A percentile compares a stretch with the other conserved stretches of the same genome.
phyloP scores from a whole-genome alignment of 2,797 vertebrate genomes.

The Dipus sagitta region DNA sequence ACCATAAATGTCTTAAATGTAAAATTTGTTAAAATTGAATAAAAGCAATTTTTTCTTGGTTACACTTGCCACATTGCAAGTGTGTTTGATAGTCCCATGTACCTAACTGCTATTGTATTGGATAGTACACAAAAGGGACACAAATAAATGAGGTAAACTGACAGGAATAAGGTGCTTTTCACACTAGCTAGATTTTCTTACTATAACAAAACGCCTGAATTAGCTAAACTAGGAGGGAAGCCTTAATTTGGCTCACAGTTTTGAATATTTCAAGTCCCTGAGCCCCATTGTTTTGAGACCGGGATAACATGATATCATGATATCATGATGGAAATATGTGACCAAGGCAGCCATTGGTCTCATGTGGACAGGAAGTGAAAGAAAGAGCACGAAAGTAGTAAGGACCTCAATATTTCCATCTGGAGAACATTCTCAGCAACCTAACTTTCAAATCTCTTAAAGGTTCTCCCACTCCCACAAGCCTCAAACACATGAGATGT shows the following conservation, averaged over 20 bases:
- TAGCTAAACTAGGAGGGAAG: not conserved
- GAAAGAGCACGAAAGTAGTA: not conserved
- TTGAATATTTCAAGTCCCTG: not conserved
- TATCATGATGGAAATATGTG: not conserved
- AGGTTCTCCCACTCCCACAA: not conserved
- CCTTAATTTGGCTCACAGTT: not conserved
- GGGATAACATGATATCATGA: not conserved
- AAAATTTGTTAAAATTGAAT: slow-evolving; percentile 4
- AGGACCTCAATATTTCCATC: not conserved
- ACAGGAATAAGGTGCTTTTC: not conserved
- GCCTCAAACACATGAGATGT: too few species aligned
- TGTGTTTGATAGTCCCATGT: too few species aligned
- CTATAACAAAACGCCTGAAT: not conserved
- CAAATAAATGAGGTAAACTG: not conserved
- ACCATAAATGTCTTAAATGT: not conserved
- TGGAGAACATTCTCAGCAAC: not conserved
- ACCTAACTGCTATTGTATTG: not conserved
- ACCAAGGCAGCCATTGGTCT: not conserved
- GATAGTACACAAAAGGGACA: not conserved
- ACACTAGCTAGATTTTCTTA: not conserved
- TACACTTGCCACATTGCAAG: not conserved
- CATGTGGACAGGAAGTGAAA: not conserved
- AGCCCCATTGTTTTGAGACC: not conserved
- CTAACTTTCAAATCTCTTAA: not conserved
- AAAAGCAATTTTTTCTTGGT: not conserved